Percentiles rank a stretch among this genome's conserved stretches.
phyloP scores from a whole-genome alignment of 2,888 invertebrate genomes.

The Luperina testacea region DNA sequence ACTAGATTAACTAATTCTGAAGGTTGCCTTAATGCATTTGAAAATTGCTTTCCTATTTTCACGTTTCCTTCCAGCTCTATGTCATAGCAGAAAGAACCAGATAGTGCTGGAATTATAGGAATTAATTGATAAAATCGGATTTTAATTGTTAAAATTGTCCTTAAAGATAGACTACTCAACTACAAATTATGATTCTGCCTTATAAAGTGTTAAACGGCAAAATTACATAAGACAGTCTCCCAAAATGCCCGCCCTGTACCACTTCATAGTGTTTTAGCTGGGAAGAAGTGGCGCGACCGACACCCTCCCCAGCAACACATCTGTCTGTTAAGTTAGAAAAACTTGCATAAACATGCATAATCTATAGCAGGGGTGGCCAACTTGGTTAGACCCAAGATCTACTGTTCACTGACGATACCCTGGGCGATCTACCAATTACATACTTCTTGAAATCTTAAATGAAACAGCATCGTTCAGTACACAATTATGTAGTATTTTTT shows the following conservation, averaged over 20 bases:
- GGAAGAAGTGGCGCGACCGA: background rate
- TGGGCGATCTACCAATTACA: too few species aligned
- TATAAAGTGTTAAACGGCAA: background rate
- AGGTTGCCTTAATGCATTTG: constrained; percentile 8
- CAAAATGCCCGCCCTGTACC: background rate
- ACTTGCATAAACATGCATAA: too few species aligned
- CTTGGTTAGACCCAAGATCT: too few species aligned
- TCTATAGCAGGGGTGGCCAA: too few species aligned
- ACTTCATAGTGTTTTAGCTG: background rate
- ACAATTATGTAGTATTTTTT: too few species aligned
- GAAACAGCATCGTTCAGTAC: too few species aligned
- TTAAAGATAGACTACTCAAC: background rate
- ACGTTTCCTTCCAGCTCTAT: constrained; percentile 50
- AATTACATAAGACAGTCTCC: background rate
- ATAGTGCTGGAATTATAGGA: constrained; percentile 31
- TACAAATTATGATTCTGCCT: background rate
- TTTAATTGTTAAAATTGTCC: background rate
- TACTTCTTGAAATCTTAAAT: too few species aligned
- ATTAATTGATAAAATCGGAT: background rate
- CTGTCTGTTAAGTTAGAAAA: background rate
- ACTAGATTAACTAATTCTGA: background rate
- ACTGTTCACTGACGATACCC: too few species aligned
- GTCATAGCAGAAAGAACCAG: constrained; percentile 45
- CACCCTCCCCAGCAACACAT: background rate
- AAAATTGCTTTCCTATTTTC: constrained; percentile 26